Conservation (phyloP, 2,113 vertebrate genomes). For the Harpagus bidentatus region DNA sequence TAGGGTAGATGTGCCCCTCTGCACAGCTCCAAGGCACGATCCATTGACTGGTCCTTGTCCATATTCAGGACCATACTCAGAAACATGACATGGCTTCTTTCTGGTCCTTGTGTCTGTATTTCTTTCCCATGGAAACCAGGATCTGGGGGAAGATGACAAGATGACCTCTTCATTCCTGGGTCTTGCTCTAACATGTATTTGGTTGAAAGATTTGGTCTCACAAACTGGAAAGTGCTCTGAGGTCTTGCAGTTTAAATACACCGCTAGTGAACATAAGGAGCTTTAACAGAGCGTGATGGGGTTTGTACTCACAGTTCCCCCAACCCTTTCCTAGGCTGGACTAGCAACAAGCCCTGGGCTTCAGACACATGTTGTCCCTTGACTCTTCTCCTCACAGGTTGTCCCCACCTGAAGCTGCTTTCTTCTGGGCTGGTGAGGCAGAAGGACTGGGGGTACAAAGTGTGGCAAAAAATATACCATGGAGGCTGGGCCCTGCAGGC, state of each 20-base stretch:
- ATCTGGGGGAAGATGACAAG: background rate
- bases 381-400: background rate
- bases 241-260: background rate
- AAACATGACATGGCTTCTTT: background rate
- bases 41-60: background rate
- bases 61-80: background rate
- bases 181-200: background rate
- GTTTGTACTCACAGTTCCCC: background rate
- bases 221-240: background rate
- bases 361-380: background rate
- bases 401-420: background rate
- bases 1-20: background rate
- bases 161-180: background rate
- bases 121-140: background rate
- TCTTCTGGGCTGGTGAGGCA: background rate
- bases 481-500: background rate
- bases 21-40: background rate
- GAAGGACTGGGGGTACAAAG: background rate
- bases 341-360: background rate
- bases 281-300: background rate
- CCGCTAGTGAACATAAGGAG: background rate
- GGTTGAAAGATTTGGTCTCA: background rate
- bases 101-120: background rate
- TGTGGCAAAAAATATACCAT: background rate
- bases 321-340: background rate